phyloP scores from a whole-genome alignment of 2,113 vertebrate species.

The Forbesichthys papilliferus region DNA sequence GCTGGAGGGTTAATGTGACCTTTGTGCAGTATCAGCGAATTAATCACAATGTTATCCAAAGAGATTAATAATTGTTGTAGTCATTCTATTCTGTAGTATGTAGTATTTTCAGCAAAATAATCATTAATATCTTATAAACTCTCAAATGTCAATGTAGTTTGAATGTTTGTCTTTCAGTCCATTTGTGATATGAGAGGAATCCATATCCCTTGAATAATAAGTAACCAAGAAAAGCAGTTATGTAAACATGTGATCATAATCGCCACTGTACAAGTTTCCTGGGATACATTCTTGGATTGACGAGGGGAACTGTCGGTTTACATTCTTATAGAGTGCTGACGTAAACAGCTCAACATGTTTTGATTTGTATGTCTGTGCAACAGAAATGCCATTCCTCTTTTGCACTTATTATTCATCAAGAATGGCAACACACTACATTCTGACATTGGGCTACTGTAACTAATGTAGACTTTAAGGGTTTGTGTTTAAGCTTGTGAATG shows the following conservation, averaged over 20 bases:
- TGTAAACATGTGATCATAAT: slow-evolving; percentile 40
- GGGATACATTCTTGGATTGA: slow-evolving; percentile 35
- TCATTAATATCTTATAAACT: not conserved
- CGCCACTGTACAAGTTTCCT: slow-evolving; percentile 31
- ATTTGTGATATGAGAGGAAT: slow-evolving; percentile 22
- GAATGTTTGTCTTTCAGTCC: not conserved
- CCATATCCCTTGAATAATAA: slow-evolving; percentile 2
- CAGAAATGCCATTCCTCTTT: slow-evolving; percentile 31
- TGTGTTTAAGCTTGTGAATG: no score
- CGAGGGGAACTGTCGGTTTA: slow-evolving; percentile 54
- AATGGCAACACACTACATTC: not conserved
- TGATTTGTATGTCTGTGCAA: slow-evolving; percentile 44
- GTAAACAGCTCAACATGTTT: slow-evolving; percentile 61
- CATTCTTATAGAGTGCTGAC: slow-evolving; percentile 62
- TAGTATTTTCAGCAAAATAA: not conserved
- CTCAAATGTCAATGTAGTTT: not conserved
- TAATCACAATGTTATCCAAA: not conserved
- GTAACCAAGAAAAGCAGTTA: not conserved
- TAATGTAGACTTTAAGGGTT: not conserved
- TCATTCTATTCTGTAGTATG: not conserved
- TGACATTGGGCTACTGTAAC: not conserved
- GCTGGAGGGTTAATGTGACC: slow-evolving; percentile 12
- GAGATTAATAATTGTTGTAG: not conserved
- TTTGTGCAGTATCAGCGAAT: not conserved
- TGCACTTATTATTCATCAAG: not conserved